Evolutionary conservation across 2,113 vertebrate species (phyloP), one percentile per base, ranked within the genome.

Genomic region (Nematolebias whitei): DNA sequence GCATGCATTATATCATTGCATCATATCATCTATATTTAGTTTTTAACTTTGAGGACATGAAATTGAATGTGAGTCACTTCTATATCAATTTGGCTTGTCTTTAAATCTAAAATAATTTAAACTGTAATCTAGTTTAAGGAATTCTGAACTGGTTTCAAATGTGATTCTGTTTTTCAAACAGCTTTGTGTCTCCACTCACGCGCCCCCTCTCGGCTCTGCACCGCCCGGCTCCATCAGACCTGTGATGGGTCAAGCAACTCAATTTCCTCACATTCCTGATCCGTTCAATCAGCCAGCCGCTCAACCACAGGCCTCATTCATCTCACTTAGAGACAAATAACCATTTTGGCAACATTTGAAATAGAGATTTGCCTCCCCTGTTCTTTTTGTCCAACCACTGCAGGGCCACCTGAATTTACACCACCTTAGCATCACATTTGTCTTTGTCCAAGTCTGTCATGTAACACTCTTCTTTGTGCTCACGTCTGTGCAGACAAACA

Each of bases 321-420:
- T 92, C 91, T 88, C 76, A 88, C 87, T 92, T 90, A 89, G 56
- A 44, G 63, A 79, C 84, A 88, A 90, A 88, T 89, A 76, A 85
- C 63, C 73, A 76, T 84, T 88, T 86, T 88, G 88, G 89, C 81
- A 85, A 92, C 68, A 79, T 62, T 54, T 79, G 82, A 88, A 88
- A 89, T 87, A 79, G 80, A 74, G 78, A 86, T 87, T 81, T 78
- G 69, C 52, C 44, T 52, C 39, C 56, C 63, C 45, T 55, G 43
- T 22, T 7, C 29, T 24, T 18, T n/a, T 54, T 22, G 53, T 53
- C 23, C 69, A 50, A 47, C 75, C 76, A 70, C 57, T 39, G 8
- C 67, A 35, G 69, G 32, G 53, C 70, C 73, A 81, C 73, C 71
- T 83, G 59, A 83, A 63, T 79, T 68, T 41, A 68, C 71, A 69